A percentile compares a stretch with the other conserved stretches of the same genome.
Evolutionary conservation across 2,113 vertebrate genomes (phyloP).

Genomic region (Cavia porcellus): DNA sequence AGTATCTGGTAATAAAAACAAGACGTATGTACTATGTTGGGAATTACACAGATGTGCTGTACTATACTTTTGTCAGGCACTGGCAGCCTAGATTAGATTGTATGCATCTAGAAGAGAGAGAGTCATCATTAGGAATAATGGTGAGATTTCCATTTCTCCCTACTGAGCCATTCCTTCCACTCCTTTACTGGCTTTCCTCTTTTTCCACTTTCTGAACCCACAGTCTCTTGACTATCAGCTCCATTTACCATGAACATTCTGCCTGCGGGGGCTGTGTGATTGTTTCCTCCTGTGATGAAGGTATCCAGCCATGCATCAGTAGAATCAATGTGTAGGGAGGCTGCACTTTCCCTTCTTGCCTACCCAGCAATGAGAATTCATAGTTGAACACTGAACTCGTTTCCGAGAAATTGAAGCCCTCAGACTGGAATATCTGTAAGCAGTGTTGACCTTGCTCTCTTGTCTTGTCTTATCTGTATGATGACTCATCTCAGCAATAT

Average conservation of each 20-base stretch:
- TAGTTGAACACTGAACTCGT: slow-evolving; percentile 93
- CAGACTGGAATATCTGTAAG: slow-evolving; percentile 93
- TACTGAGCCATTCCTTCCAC: too few relatives aligned
- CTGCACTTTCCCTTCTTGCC: slow-evolving; percentile 92
- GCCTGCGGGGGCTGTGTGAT: slow-evolving; percentile 93
- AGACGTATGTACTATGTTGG: slow-evolving; percentile 91
- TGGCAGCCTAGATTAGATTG: slow-evolving; percentile 72
- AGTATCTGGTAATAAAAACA: slow-evolving; percentile 92
- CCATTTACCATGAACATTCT: slow-evolving; percentile 88
- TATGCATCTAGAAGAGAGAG: neutral
- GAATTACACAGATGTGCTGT: slow-evolving; percentile 93
- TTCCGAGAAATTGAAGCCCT: slow-evolving; percentile 95
- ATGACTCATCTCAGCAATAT: slow-evolving; percentile 68
- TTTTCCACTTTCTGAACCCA: neutral
- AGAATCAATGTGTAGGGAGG: slow-evolving; percentile 91
- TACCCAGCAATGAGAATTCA: slow-evolving; percentile 91
- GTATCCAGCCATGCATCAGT: slow-evolving; percentile 92
- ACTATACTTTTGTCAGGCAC: slow-evolving; percentile 92
- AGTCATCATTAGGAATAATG: neutral
- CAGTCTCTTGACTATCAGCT: neutral
- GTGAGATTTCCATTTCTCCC: neutral
- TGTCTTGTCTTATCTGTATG: slow-evolving; percentile 73
- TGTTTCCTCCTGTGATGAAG: slow-evolving; percentile 92
- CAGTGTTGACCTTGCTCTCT: slow-evolving; percentile 94
- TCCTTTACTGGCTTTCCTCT: neutral